A percentile compares a stretch with the other conserved stretches of the same genome.
Conservation (phyloP, 2,797 vertebrate species). For the Malurus leucopterus region DNA sequence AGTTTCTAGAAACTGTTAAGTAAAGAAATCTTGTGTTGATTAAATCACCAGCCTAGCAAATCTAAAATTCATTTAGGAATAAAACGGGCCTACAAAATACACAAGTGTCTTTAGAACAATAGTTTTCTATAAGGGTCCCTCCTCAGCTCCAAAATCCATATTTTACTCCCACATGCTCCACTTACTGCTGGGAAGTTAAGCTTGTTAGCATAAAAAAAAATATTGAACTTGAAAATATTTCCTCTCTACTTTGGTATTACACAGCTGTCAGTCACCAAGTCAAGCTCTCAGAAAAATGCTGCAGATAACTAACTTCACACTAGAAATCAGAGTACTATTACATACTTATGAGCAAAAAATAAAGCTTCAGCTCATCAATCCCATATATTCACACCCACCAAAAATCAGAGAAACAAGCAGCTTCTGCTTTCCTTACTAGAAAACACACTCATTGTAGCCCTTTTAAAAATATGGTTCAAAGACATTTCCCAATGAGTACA, state of each 20-base stretch:
- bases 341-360: not conserved
- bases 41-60: not conserved
- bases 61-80: not conserved
- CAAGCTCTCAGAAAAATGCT: not conserved
- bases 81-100: not conserved
- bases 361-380: not conserved
- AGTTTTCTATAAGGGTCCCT: not conserved
- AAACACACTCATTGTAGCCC: not conserved
- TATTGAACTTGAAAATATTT: not conserved
- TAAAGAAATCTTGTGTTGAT: not conserved
- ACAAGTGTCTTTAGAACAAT: not conserved
- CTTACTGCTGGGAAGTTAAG: not conserved
- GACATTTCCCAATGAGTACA: not conserved
- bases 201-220: not conserved
- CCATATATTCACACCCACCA: not conserved
- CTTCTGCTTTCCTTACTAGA: not conserved
- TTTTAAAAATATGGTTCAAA: not conserved
- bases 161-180: not conserved
- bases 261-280: not conserved
- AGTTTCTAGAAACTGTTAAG: not conserved
- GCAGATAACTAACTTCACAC: not conserved
- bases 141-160: not conserved
- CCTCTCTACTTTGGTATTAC: not conserved
- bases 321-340: not conserved
- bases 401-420: not conserved